Percentiles rank a stretch among this genome's conserved stretches.
These are phyloP conservation scores for Pharmacophagus antenor DNA, from an alignment of 2,888 invertebrate genomes.

Conservation along the genomic window DNA sequence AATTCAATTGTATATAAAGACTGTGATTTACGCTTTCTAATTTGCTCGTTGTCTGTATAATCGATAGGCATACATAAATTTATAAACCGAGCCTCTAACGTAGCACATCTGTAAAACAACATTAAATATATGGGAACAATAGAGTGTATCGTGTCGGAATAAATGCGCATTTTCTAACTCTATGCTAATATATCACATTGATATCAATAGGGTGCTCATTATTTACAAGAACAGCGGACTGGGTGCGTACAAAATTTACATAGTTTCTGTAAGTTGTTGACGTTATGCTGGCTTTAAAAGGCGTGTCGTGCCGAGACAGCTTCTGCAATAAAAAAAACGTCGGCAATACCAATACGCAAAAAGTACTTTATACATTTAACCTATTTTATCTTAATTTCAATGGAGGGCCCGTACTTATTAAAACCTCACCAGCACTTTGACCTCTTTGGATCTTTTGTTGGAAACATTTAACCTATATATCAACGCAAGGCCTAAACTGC, in stretches of 20 bases:
- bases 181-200: slow-evolving; percentile 1
- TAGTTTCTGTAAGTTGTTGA: not conserved
- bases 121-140: not conserved
- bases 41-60: not conserved
- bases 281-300: not conserved
- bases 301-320: not conserved
- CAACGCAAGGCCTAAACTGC: no score
- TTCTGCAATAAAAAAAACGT: not conserved
- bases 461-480: no score
- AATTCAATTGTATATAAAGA: no score
- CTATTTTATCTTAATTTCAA: no score
- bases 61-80: not conserved
- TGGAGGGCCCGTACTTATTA: no score
- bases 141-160: not conserved
- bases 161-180: slow-evolving; percentile 6
- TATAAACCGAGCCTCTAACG: not conserved
- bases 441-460: no score
- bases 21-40: no score
- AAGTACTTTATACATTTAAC: no score
- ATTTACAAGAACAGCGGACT: not conserved
- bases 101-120: not conserved
- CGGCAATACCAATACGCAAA: no score
- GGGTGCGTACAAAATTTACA: not conserved
- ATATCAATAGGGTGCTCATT: not conserved
- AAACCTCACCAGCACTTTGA: no score